Percentiles rank a stretch among this genome's conserved stretches.
Evolutionary conservation across 2,113 vertebrate genomes (phyloP).

Genomic region (Elaphurus davidianus): DNA sequence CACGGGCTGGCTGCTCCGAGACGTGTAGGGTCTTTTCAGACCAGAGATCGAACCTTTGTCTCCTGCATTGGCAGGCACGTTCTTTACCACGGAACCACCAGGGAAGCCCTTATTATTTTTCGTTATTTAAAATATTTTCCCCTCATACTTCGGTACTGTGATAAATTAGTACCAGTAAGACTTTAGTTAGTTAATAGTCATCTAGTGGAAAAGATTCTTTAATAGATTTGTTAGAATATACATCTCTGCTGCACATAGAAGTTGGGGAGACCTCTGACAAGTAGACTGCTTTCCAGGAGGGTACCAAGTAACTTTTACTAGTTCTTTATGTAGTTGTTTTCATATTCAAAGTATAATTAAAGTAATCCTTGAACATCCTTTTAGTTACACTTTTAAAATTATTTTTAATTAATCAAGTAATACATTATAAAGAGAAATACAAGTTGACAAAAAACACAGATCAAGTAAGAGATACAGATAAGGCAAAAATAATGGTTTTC

Average conservation of each 20-base stretch:
- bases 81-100: not conserved
- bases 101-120: not conserved
- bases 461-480: not conserved
- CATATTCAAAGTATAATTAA: not conserved
- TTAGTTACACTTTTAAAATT: not conserved
- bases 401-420: slow-evolving; percentile 12
- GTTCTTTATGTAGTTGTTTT: slow-evolving; percentile 7
- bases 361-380: not conserved
- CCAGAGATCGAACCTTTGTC: not conserved
- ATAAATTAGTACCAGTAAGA: slow-evolving; percentile 22
- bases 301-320: slow-evolving; percentile 7
- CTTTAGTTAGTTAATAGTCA: not conserved
- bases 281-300: slow-evolving; percentile 15
- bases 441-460: not conserved
- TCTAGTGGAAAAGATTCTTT: not conserved
- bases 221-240: not conserved
- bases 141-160: not conserved
- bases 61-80: not conserved
- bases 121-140: slow-evolving; percentile 5
- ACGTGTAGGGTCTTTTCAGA: not conserved
- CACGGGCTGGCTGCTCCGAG: not conserved
- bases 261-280: not conserved
- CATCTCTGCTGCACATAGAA: not conserved
- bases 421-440: not conserved
- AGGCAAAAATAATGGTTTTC: not conserved